Evolutionary conservation across 1,140 invertebrate species (phyloP), one percentile per base, ranked within the genome.

Genomic region (Mya arenaria): DNA sequence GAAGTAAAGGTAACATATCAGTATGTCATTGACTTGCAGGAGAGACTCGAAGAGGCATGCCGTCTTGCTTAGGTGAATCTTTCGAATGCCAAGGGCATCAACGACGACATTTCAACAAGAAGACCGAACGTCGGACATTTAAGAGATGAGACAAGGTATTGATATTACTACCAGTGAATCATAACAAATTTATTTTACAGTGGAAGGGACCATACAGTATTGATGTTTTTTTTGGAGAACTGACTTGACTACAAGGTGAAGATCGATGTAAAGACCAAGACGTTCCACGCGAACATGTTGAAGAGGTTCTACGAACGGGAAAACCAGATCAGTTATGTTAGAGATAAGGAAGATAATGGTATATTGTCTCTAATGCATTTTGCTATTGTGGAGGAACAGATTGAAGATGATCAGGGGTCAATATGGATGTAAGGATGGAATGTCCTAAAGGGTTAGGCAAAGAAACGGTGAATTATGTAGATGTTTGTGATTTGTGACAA

Each of bases 11-110:
- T 19, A 25, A 69, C 80, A 19, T 83, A 83, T 37, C 81, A 83
- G 62, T 85, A 84, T 58, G 66, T 86, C 19, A n/a, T 86, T n/a
- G 85, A 85, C 52, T 60, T 86, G 4, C 65, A 69, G 52, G 15
- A 81, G 1, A 63, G 52, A 1, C 60, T 86, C 1, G 84, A 84
- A 58, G 32, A 72, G 4, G 82, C 74, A 0, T 71, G 73, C 65
- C 23, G 77, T 17, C 23, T 87, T 8, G 86, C 82, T 0, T 60
- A 62, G 15, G 41, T 77, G 28, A 69, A 78, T 28, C 41, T 83
- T 1, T 4, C n/a, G 0, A 52, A 62, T 4, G 0, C 83, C 23
- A 1, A 23, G 15, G 30, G 58, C 0, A 78, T 32, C 39, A 75
- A 8, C 75, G 65, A 36, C 23, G 55, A 3, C 36, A 72, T 25